These are phyloP conservation scores for Eulemur mongoz DNA, from an alignment of 2,797 vertebrate species.

Conservation along the genomic window DNA sequence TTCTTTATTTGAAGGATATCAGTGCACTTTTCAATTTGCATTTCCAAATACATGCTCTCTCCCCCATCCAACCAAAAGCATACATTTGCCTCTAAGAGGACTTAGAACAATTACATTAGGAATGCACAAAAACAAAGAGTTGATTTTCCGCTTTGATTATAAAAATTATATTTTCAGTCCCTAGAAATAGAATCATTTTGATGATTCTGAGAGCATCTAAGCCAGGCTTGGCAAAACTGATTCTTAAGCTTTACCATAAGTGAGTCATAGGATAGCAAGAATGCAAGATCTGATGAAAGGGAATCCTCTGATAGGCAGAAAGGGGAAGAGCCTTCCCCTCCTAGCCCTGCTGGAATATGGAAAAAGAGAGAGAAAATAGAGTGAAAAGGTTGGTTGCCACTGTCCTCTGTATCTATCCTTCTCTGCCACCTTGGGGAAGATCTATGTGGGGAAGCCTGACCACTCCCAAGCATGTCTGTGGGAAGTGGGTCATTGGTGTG, in stretches of 20 bases:
- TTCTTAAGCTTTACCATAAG: not conserved
- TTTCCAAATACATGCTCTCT: not conserved
- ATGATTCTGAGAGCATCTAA: not conserved
- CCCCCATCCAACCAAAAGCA: not conserved
- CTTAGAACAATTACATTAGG: slow-evolving; percentile 5
- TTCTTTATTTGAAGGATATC: slow-evolving; percentile 9
- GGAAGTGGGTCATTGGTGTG: not conserved
- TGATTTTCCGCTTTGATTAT: slow-evolving; percentile 26
- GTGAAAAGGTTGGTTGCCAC: not conserved
- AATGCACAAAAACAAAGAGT: not conserved
- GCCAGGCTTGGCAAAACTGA: not conserved
- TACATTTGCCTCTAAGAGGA: not conserved
- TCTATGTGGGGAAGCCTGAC: not conserved
- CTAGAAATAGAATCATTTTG: slow-evolving; percentile 36
- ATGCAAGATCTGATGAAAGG: not conserved
- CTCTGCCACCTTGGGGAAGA: not conserved
- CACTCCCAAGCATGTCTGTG: not conserved
- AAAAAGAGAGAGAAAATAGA: not conserved
- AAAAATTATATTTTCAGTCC: not conserved
- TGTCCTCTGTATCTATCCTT: not conserved
- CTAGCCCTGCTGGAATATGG: not conserved
- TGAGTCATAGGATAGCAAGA: not conserved
- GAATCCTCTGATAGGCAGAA: not conserved
- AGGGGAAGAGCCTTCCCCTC: not conserved
- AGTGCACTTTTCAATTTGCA: not conserved